Base-by-base conservation (phyloP, 2,797 vertebrate genomes). In the Gymnodraco acuticeps region DNA sequence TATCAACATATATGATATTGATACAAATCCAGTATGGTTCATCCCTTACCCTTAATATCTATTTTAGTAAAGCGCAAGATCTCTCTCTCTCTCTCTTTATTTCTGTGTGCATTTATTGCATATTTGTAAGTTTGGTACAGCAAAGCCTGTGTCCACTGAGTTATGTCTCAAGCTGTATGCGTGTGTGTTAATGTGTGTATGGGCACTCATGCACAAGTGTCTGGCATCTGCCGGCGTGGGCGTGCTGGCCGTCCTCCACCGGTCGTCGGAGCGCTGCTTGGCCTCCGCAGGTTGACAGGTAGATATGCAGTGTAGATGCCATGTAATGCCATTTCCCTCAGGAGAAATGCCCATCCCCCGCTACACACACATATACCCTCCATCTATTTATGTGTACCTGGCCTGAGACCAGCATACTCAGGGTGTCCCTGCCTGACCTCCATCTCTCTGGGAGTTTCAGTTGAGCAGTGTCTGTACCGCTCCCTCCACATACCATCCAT, bases 281-380 rank as follows among this genome's bases (percentile, higher is more conserved):
- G 85, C 73, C 81, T 83, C 88, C 31, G 78, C 87, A 88, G 84
- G 87, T 88, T 92, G 93, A 94, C 92, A 93, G 90, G 91, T 90
- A 88, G 87, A 89, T 87, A 86, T 84, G 85, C 80, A 81, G 80
- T 53, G 70, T 73, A 86, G 88, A 91, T 62, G 14, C 58, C 12
- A 77, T 76, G 80, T 85, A 84, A 87, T 90, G 86, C 84, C 80
- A 75, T 84, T 74, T 83, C 77, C 91, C 90, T 80, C 53, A 59
- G 84, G 92, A 84, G 48, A 56, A 66, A 55, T 48, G 20, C 75
- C 72, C 86, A 64, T 73, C 73, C 87, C 66, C 70, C 64, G 1
- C 71, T 27, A n/a, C 31, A 8, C 50, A 46, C 55, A 77, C 50
- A 61, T 46, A 70, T 66, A 60, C 43, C 68, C 46, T 69, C 47